phyloP scores from a whole-genome alignment of 2,113 vertebrate genomes.

The Hippocampus mohnikei region DNA sequence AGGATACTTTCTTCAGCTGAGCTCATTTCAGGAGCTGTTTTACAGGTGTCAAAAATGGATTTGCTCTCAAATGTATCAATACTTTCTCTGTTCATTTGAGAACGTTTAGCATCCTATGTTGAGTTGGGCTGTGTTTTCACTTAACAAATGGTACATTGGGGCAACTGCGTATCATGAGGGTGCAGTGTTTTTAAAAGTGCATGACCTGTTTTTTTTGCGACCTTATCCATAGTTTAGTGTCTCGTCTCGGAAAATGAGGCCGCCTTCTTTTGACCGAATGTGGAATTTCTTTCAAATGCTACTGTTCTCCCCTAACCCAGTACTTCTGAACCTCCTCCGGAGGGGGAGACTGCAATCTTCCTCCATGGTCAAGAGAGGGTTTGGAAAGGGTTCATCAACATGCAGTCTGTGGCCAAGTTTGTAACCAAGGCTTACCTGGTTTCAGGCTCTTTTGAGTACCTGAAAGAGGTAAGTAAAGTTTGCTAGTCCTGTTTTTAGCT shows the following conservation, averaged over 20 bases:
- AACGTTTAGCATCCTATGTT: background rate
- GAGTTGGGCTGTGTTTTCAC: background rate
- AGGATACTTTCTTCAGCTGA: background rate
- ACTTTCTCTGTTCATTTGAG: background rate
- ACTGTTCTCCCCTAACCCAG: constrained; percentile 68
- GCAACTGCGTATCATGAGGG: too few relatives aligned
- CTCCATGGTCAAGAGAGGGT: constrained; percentile 90
- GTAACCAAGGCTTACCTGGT: constrained; percentile 97
- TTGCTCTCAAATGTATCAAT: background rate
- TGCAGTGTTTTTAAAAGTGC: background rate
- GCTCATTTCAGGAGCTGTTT: background rate
- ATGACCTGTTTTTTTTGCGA: background rate
- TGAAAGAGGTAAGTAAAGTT: constrained; percentile 84
- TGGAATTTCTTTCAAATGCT: background rate
- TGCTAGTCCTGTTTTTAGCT: background rate
- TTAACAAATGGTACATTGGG: background rate
- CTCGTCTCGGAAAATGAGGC: too few relatives aligned
- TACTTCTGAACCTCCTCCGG: constrained; percentile 77
- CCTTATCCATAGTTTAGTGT: background rate
- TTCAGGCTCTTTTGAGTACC: constrained; percentile 90
- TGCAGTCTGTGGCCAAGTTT: constrained; percentile 97
- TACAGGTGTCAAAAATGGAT: background rate
- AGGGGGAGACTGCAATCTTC: constrained; percentile 88
- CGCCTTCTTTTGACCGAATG: background rate
- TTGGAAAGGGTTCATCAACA: constrained; percentile 98